Base-by-base conservation (phyloP, 2,113 vertebrate species). In the Romanogobio albipinnatus region DNA sequence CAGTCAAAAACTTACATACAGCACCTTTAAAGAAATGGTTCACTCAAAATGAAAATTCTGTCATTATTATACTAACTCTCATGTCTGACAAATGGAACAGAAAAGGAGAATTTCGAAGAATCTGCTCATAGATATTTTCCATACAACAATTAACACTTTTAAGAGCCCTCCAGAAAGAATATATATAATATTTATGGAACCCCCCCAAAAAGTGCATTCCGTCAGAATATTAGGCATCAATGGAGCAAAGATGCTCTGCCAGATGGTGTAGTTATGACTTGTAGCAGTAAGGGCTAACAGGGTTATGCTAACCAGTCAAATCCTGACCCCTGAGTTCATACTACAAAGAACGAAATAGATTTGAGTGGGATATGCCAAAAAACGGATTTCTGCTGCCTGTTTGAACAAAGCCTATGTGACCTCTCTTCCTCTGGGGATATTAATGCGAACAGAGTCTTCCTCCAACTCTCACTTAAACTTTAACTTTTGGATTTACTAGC, bases 321-420 rank as follows among this genome's bases (percentile, higher is more conserved):
- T n/a, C 11, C n/a, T 47, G 70, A 45, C 70, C 70, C 11, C 11
- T 74, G 22, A 73, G 70, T 47, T 73, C 43, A 73, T 2, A 49
- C 43, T 74, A 26, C 70, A 74, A 74, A 74, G n/a, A 74, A 74
- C 1, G 0, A 74, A 74, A 74, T 49, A 9, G 71, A 74, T 74
- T 74, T 74, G 39, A 43, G 68, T 43, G 36, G 68, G 68, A 71
- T 71, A 43, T 43, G 43, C 71, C 71, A 74, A 74, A 73, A 73
- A 74, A 47, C 10, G 0, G 43, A 70, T 74, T 74, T 74, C 70
- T 74, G n/a, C 71, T 74, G 39, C n/a, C 43, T 49, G n/a, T 74
- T 43, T 74, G 43, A 74, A 74, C 71, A 49, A 49, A 74, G 71
- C 43, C 4, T 29, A 3, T 47, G 58, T 80, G 58, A 64, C n/a